These are phyloP conservation scores for Oscarella lobularis DNA, from an alignment of 37 sponge, comb jelly and placozoan species.

Conservation along the genomic window DNA sequence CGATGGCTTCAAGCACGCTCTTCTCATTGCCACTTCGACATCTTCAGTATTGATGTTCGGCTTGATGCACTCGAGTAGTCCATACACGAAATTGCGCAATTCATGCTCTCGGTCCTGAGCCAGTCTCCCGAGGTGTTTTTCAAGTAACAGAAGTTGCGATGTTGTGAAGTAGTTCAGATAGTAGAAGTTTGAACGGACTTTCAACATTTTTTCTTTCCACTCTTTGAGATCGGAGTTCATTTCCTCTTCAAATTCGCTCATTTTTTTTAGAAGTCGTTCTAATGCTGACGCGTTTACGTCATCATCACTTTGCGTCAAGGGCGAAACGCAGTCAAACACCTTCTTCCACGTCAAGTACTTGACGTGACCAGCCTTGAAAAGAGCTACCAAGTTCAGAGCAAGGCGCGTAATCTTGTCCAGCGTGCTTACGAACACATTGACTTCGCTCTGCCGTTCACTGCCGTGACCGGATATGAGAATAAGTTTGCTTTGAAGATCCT, in stretches of 20 bases:
- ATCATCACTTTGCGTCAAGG: background rate
- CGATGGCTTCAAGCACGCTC: too few species aligned
- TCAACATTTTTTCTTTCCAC: background rate
- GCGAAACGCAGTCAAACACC: background rate
- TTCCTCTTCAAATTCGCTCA: background rate
- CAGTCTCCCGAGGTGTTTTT: background rate
- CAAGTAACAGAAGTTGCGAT: background rate
- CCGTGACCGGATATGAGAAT: background rate
- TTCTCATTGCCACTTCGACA: background rate
- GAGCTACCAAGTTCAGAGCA: background rate
- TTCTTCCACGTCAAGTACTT: background rate
- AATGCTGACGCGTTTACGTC: too few species aligned
- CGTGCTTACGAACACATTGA: background rate
- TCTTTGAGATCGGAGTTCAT: background rate
- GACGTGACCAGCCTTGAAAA: background rate
- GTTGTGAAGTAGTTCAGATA: constrained; percentile 1
- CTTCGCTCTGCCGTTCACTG: background rate
- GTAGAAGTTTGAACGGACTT: background rate
- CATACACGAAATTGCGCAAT: background rate
- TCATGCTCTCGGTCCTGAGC: background rate
- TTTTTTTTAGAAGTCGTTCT: background rate
- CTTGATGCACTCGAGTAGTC: background rate
- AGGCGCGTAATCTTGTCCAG: background rate
- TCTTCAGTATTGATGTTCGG: background rate
- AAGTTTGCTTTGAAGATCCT: constrained; percentile 2